Conservation (phyloP, 2,797 vertebrate genomes). For the Periparus ater region DNA sequence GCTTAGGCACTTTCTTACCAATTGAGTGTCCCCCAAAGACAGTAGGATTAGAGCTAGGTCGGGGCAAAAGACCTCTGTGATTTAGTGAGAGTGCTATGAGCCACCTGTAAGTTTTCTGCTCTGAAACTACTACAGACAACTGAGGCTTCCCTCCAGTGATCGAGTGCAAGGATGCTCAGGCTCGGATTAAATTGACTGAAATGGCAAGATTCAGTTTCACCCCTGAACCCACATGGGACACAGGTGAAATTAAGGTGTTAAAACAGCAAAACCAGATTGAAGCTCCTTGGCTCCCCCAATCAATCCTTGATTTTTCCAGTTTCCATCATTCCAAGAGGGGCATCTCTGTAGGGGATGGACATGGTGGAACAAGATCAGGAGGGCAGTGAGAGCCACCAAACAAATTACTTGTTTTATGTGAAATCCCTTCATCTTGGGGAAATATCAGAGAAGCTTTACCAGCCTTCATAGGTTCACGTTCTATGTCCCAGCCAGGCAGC, state of each 20-base stretch:
- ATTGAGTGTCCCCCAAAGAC: neutral
- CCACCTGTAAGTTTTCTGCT: neutral
- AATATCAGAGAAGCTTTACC: neutral
- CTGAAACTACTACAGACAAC: neutral
- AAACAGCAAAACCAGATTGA: neutral
- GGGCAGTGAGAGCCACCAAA: neutral
- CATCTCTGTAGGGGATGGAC: neutral
- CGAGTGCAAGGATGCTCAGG: neutral
- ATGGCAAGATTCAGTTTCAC: neutral
- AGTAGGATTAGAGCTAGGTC: neutral
- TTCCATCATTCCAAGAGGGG: neutral
- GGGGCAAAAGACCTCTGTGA: neutral
- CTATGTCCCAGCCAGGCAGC: neutral
- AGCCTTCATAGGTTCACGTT: neutral
- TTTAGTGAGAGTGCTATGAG: neutral
- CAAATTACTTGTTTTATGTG: neutral
- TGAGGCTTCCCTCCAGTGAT: neutral
- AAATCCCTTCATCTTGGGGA: neutral
- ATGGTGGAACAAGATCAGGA: neutral
- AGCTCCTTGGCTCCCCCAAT: neutral
- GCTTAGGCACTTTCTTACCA: neutral
- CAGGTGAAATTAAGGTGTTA: neutral
- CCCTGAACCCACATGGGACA: neutral
- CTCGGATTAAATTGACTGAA: neutral
- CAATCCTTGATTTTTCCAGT: neutral